A percentile compares a stretch with the other conserved stretches of the same genome.
These are phyloP conservation scores for Talpa occidentalis DNA, from an alignment of 2,113 vertebrate genomes.

Conservation along the genomic window DNA sequence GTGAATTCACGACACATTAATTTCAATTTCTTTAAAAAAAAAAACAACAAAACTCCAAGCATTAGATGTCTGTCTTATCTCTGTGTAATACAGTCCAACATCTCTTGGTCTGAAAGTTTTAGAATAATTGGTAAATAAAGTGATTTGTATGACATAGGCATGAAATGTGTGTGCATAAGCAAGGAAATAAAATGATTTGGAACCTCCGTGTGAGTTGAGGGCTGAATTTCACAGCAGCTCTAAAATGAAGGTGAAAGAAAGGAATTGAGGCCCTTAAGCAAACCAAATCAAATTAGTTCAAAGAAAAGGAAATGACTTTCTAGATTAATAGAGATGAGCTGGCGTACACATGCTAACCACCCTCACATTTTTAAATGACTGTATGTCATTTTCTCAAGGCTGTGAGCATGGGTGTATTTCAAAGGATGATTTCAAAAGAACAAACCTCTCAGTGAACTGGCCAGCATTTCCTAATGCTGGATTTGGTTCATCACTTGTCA, in stretches of 20 bases:
- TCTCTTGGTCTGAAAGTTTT: not conserved
- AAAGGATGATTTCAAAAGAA: slow-evolving; percentile 41
- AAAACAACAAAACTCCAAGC: not conserved
- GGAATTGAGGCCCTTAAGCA: slow-evolving; percentile 57
- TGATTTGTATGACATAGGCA: not conserved
- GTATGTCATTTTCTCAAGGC: slow-evolving; percentile 33
- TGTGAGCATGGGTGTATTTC: slow-evolving; percentile 10
- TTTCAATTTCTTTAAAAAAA: not conserved
- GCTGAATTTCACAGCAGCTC: slow-evolving; percentile 39
- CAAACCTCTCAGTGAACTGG: slow-evolving; percentile 12
- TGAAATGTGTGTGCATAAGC: not conserved
- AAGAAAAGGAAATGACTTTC: slow-evolving; percentile 68
- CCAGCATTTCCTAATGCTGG: slow-evolving; percentile 30
- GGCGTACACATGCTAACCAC: slow-evolving; percentile 10
- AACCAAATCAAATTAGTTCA: slow-evolving; percentile 68
- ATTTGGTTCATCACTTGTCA: slow-evolving; percentile 29
- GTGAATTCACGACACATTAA: not conserved
- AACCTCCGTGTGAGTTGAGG: slow-evolving; percentile 40
- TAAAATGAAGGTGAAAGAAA: slow-evolving; percentile 66
- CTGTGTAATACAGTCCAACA: slow-evolving; percentile 40
- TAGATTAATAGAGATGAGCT: slow-evolving; percentile 66
- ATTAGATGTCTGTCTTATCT: slow-evolving; percentile 2
- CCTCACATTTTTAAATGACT: slow-evolving; percentile 61
- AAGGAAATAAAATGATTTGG: not conserved
- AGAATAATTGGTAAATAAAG: slow-evolving; percentile 61